phyloP scores from a whole-genome alignment of 2,797 vertebrate genomes.

The Gymnoscopelus microlampas region DNA sequence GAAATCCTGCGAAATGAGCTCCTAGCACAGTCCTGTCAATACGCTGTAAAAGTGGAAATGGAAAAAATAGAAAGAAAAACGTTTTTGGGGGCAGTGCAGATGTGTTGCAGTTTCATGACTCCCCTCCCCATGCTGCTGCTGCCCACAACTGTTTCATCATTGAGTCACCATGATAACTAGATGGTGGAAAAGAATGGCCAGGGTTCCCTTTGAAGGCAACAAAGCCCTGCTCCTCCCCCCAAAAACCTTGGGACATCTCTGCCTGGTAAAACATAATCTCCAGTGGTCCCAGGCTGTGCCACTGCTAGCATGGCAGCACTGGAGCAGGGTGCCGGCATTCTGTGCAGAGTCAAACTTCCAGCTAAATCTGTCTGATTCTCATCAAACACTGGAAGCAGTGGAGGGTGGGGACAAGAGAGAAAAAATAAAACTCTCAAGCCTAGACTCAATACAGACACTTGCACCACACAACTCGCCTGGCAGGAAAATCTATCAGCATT shows the following conservation, averaged over 20 bases:
- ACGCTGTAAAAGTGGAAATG: constrained; percentile 36
- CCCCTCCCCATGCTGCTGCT: constrained; percentile 22
- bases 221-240: constrained; percentile 33
- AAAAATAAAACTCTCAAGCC: constrained; percentile 31
- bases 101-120: constrained; percentile 54
- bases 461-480: constrained; percentile 67
- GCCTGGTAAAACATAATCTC: constrained; percentile 67
- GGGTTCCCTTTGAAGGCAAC: constrained; percentile 67
- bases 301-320: constrained; percentile 44
- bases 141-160: constrained; percentile 47
- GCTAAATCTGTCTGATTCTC: constrained; percentile 68
- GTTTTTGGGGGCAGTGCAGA: constrained; percentile 23
- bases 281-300: constrained; percentile 69
- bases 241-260: constrained; percentile 54
- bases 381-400: constrained; percentile 39
- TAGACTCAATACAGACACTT: constrained; percentile 66
- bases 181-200: constrained; percentile 53
- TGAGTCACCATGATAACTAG: constrained; percentile 60
- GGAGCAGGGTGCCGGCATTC: constrained; percentile 33
- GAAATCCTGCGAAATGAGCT: constrained; percentile 56
- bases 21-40: constrained; percentile 48
- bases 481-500: constrained; percentile 69
- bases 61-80: constrained; percentile 32
- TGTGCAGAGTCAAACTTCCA: constrained; percentile 56
- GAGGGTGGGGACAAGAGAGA: neutral